These are phyloP conservation scores for Drosophila conformis DNA, from an alignment of 2,888 invertebrate genomes.

Conservation along the genomic window DNA sequence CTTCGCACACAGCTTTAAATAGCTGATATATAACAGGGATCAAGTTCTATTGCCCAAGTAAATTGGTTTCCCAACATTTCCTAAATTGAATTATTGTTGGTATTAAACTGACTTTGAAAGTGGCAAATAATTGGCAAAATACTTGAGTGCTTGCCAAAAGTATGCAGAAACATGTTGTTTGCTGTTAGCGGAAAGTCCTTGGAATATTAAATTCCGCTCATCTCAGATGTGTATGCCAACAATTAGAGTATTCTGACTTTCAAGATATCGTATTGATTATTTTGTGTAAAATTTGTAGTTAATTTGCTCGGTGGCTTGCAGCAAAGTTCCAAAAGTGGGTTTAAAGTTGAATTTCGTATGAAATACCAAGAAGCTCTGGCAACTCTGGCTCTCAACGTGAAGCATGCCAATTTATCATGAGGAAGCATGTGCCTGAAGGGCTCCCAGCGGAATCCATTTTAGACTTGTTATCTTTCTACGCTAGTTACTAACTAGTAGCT, in stretches of 20 bases:
- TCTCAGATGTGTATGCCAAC: not conserved
- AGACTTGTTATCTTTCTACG: not conserved
- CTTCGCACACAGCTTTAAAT: not conserved
- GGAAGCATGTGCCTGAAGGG: not conserved
- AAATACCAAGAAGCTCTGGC: not conserved
- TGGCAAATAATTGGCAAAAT: slow-evolving; percentile 27
- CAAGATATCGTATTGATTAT: not conserved
- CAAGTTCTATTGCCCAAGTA: not conserved
- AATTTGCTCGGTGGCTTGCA: not conserved
- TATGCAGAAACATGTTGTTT: slow-evolving; percentile 17
- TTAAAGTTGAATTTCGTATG: not conserved
- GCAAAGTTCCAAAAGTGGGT: not conserved
- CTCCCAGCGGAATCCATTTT: not conserved
- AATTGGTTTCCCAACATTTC: not conserved
- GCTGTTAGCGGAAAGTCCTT: not conserved
- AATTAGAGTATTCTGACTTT: not conserved
- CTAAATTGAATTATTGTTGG: slow-evolving; percentile 8
- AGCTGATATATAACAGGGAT: not conserved
- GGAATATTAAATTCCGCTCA: not conserved
- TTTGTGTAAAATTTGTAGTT: not conserved
- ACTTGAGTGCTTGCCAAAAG: slow-evolving; percentile 13
- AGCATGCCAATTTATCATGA: not conserved
- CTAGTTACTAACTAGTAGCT: not conserved
- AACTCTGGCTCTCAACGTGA: not conserved
- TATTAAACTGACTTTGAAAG: not conserved